Evolutionary conservation across 92 coral and sea anemone genomes (phyloP), one percentile per base, ranked within the genome.

Genomic region (Muricea muricata): DNA sequence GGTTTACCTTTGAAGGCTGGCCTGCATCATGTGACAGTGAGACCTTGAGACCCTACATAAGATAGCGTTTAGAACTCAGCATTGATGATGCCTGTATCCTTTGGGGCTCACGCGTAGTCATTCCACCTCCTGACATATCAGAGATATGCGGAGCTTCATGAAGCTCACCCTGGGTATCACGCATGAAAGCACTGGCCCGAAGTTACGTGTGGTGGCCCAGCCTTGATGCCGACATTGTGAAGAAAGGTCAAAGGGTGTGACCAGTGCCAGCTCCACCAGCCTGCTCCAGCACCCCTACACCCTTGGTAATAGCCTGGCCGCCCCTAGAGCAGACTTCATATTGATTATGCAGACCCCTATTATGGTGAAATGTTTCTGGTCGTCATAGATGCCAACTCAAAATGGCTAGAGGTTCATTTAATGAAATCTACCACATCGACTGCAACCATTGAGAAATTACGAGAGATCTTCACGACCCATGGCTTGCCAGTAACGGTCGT

Each of bases 321-420:
- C 26, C 86, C 87, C 3, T 87, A 87, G 89, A 78, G 84, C 46
- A 28, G 84, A 39, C 75, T 82, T 7, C 86, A 87, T 71, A 76
- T 86, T 35, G 93, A 90, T 74, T 67, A 86, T 57, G 88, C 93
- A 8, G 90, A 86, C 1, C 87, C 91, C 11, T 83, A 76, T 57
- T 29, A 61, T 69, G 87, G 89, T 23, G 65, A 75, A 56, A 84
- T 83, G 86, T 83, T 87, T 39, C 50, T 87, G 6, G 65, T 91
- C 4, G 76, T 81, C 6, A 47, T 87, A 1, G 86, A 84, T 83
- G 93, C 93, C 46, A 17, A 9, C 50, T 45, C 50, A 8, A 45
- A 45, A 45, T 45, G 50, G 90, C 65, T 87, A 50, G 86, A 86
- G 23, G 75, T 86, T 30, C 86, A 87, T 35, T 29, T 87, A 0